These are phyloP conservation scores for Colletes latitarsis DNA, from an alignment of 1,140 invertebrate genomes.

Conservation along the genomic window DNA sequence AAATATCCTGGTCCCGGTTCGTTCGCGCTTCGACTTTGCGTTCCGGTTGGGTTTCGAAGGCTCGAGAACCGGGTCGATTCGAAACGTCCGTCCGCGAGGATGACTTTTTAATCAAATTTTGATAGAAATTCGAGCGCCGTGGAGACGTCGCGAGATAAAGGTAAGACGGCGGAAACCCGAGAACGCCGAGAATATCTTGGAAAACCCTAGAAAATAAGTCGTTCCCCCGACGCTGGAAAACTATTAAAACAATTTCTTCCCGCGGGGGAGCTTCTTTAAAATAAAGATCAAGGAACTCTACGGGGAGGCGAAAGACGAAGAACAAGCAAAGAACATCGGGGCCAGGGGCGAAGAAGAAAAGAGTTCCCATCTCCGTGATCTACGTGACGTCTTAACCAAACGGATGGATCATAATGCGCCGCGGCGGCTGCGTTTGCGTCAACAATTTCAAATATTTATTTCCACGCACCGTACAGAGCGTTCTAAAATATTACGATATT, in stretches of 20 bases:
- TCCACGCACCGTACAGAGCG: neutral
- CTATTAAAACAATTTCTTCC: neutral
- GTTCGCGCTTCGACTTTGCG: neutral
- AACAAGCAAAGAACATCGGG: too few species aligned
- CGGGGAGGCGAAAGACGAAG: too few species aligned
- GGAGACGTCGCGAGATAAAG: neutral
- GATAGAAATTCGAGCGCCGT: neutral
- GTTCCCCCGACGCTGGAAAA: neutral
- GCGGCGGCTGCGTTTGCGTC: too few species aligned
- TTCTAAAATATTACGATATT: too few species aligned
- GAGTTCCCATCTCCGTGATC: too few species aligned
- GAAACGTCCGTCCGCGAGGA: neutral
- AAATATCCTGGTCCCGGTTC: neutral
- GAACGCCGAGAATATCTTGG: neutral
- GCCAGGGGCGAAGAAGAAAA: too few species aligned
- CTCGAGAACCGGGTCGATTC: neutral
- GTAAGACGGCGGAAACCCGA: too few species aligned
- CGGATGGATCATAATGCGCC: too few species aligned
- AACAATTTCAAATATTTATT: slow-evolving; percentile 5
- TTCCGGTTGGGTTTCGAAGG: neutral
- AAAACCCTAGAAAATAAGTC: neutral
- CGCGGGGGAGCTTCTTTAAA: neutral
- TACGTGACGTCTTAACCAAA: too few species aligned
- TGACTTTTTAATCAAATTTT: neutral
- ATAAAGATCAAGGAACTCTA: too few species aligned